Percentiles rank a stretch among this genome's conserved stretches.
These are phyloP conservation scores for Rhea americana DNA, from an alignment of 2,113 vertebrate species.

Conservation along the genomic window DNA sequence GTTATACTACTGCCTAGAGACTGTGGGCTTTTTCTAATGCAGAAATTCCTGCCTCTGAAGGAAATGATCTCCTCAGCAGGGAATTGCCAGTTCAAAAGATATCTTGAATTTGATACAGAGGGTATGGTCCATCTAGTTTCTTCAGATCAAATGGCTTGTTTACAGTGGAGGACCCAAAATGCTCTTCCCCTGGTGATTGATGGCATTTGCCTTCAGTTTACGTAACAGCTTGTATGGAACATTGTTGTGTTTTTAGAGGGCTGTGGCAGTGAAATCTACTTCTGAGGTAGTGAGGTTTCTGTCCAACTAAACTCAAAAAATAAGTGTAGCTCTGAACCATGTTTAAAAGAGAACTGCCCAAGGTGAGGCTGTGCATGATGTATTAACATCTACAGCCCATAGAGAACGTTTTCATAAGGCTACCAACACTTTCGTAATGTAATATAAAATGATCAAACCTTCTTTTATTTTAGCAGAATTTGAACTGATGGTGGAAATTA, in stretches of 20 bases:
- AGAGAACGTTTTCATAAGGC: background rate
- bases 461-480: background rate
- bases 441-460: background rate
- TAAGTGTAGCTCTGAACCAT: background rate
- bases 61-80: constrained; percentile 68
- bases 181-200: constrained; percentile 48
- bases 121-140: constrained; percentile 66
- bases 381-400: background rate
- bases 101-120: constrained; percentile 69
- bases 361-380: constrained; percentile 10
- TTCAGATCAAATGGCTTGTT: constrained; percentile 60
- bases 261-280: constrained; percentile 7
- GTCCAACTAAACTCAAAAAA: background rate
- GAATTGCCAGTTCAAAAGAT: constrained; percentile 68
- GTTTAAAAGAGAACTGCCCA: background rate
- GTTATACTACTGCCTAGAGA: constrained; percentile 69
- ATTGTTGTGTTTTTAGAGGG: background rate
- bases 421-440: background rate
- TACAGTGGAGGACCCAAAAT: constrained; percentile 67
- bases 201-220: constrained; percentile 38
- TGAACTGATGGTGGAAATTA: background rate
- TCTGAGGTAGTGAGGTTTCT: constrained; percentile 17
- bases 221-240: constrained; percentile 1
- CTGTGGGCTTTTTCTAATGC: constrained; percentile 68
- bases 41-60: constrained; percentile 69